These are phyloP conservation scores for Falco biarmicus DNA, from an alignment of 2,797 vertebrate species.

Conservation along the genomic window DNA sequence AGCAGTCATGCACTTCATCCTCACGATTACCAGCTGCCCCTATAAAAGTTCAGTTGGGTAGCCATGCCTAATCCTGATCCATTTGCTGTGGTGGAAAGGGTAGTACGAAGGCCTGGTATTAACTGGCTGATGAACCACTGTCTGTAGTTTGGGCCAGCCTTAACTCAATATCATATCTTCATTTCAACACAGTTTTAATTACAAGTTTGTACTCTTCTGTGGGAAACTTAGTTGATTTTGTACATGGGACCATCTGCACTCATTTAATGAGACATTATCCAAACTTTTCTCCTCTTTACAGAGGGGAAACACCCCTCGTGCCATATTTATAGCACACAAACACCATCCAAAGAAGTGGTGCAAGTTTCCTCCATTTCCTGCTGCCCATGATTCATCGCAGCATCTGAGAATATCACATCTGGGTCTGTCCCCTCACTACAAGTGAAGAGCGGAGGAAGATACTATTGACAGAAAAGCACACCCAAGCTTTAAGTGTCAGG, in stretches of 20 bases:
- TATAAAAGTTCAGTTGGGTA: background rate
- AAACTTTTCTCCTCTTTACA: background rate
- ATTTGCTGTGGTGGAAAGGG: background rate
- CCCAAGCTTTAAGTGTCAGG: background rate
- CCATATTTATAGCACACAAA: background rate
- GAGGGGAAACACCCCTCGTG: background rate
- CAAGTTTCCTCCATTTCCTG: background rate
- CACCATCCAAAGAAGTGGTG: background rate
- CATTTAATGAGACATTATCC: background rate
- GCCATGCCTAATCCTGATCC: background rate
- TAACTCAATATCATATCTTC: background rate
- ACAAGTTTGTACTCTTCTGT: background rate
- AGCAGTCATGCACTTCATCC: accelerated
- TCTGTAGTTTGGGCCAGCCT: background rate
- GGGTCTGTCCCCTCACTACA: accelerated
- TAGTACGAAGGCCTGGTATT: background rate
- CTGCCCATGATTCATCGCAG: accelerated
- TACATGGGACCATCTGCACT: accelerated
- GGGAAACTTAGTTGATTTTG: background rate
- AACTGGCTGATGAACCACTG: background rate
- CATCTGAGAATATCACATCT: background rate
- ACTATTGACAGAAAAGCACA: background rate
- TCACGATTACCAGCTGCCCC: background rate
- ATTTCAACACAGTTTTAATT: background rate
- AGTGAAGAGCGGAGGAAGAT: background rate